These are phyloP conservation scores for Thereva unica DNA, from an alignment of 2,888 invertebrate genomes.

Conservation along the genomic window DNA sequence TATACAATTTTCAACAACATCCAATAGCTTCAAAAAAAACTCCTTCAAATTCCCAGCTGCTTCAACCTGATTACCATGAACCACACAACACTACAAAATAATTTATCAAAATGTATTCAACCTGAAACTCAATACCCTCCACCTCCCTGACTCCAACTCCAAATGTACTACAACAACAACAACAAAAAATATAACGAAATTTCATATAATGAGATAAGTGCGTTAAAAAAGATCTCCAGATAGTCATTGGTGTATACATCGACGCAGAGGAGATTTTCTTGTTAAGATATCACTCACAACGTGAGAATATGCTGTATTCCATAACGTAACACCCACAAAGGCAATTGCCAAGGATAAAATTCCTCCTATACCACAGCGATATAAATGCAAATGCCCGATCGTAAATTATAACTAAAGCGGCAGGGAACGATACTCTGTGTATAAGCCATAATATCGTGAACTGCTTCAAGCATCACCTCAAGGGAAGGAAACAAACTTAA, in stretches of 20 bases:
- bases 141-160: too few relatives aligned
- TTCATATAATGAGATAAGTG: too few relatives aligned
- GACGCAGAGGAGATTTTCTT: too few relatives aligned
- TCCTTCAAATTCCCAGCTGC: too few relatives aligned
- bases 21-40: too few relatives aligned
- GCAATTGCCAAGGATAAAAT: slow-evolving; percentile 21
- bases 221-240: too few relatives aligned
- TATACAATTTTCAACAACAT: too few relatives aligned
- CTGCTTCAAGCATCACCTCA: slow-evolving; percentile 11
- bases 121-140: neutral
- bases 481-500: slow-evolving; percentile 1
- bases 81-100: neutral
- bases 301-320: slow-evolving; percentile 1
- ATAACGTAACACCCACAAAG: neutral
- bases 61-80: too few relatives aligned
- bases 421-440: slow-evolving; percentile 4
- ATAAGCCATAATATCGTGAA: slow-evolving; percentile 16
- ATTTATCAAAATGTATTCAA: neutral
- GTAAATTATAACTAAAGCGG: slow-evolving; percentile 15
- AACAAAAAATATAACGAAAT: too few relatives aligned
- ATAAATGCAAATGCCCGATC: slow-evolving; percentile 22
- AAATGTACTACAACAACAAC: too few relatives aligned
- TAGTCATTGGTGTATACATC: too few relatives aligned
- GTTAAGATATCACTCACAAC: slow-evolving; percentile 1
- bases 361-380: slow-evolving; percentile 11